Evolutionary conservation across 1,140 invertebrate genomes (phyloP).

Genomic region (Latrodectus geometricus): DNA sequence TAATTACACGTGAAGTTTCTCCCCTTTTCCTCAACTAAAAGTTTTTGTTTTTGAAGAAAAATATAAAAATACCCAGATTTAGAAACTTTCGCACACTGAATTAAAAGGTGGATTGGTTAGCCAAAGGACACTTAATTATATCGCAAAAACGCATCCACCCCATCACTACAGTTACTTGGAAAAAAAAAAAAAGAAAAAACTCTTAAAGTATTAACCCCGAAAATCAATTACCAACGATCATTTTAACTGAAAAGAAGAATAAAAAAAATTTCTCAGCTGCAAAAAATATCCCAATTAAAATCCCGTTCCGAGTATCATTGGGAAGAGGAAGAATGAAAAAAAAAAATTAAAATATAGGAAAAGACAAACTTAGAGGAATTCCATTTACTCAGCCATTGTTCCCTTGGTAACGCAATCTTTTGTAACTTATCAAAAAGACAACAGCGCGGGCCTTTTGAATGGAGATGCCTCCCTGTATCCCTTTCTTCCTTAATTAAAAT

Average conservation of each 20-base stretch:
- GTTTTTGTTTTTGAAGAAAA: too few relatives aligned
- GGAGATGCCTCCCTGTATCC: background rate
- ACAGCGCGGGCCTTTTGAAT: background rate
- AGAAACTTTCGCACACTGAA: too few relatives aligned
- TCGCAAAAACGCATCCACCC: too few relatives aligned
- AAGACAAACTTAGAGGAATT: slow-evolving; percentile 22
- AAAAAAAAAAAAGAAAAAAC: too few relatives aligned
- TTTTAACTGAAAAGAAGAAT: background rate
- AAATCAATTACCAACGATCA: background rate
- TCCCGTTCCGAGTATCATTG: background rate
- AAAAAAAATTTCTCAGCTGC: background rate
- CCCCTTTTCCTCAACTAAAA: too few relatives aligned
- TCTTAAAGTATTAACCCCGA: too few relatives aligned
- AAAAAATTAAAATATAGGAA: background rate
- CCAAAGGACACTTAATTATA: too few relatives aligned
- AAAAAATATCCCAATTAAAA: slow-evolving; percentile 24
- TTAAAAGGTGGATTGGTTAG: too few relatives aligned
- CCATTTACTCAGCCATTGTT: slow-evolving; percentile 15
- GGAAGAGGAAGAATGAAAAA: background rate
- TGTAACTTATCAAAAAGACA: slow-evolving; percentile 10
- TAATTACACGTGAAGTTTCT: too few relatives aligned
- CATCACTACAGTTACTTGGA: too few relatives aligned
- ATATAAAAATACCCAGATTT: too few relatives aligned
- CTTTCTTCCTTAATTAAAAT: slow-evolving; percentile 42
- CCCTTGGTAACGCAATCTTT: slow-evolving; percentile 4